phyloP scores from a whole-genome alignment of 2,797 vertebrate genomes.

The Dermochelys coriacea region DNA sequence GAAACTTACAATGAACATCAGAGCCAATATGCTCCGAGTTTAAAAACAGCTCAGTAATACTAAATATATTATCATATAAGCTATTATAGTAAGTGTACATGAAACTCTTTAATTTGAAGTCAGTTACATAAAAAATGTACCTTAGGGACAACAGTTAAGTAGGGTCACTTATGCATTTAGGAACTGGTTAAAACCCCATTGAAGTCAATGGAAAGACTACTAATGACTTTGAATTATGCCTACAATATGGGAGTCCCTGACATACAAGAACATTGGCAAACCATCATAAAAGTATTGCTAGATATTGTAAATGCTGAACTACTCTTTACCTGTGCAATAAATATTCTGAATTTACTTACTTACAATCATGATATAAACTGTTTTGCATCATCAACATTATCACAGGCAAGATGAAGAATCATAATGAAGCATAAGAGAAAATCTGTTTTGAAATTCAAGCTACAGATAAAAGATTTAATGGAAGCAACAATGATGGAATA shows the following conservation, averaged over 20 bases:
- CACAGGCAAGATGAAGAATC: neutral
- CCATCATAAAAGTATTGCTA: neutral
- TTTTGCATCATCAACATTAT: neutral
- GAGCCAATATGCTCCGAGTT: no score
- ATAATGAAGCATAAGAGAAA: neutral
- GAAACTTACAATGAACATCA: no score
- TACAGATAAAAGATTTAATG: no score
- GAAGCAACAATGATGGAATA: no score
- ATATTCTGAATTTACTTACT: neutral
- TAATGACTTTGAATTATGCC: rapidly evolving
- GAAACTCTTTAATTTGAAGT: no score
- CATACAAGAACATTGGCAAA: neutral
- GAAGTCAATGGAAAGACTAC: neutral
- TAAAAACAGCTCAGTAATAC: no score
- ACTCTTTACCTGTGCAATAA: neutral
- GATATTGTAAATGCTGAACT: neutral
- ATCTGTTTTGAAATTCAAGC: neutral
- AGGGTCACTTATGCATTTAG: no score
- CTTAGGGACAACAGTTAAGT: no score
- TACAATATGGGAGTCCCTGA: neutral
- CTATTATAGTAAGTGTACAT: no score
- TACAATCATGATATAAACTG: neutral
- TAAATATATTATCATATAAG: no score
- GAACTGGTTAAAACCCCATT: no score
- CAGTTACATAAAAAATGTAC: no score